These are phyloP conservation scores for Dioctria linearis DNA, from an alignment of 2,888 invertebrate species.

Conservation along the genomic window DNA sequence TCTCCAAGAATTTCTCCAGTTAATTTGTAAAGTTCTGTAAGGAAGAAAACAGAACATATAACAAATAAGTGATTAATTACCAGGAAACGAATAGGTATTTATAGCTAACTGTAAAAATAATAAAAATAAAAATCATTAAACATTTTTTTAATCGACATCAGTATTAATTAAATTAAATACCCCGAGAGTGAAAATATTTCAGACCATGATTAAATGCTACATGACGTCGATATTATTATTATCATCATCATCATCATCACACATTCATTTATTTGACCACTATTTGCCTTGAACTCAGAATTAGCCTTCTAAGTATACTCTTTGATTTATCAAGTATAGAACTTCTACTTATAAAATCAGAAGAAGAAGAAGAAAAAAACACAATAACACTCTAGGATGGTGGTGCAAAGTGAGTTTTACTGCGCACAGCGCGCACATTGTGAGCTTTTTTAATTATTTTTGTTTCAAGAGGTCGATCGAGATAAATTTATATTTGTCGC, in stretches of 20 bases:
- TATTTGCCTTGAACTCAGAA: conserved; percentile 13
- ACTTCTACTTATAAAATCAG: conserved; percentile 7
- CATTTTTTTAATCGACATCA: conserved; percentile 6
- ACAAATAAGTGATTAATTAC: background rate
- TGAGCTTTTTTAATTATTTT: no score
- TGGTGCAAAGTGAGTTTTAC: no score
- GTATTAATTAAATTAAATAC: conserved; percentile 13
- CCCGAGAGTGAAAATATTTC: background rate
- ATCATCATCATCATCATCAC: no score
- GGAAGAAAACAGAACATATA: background rate
- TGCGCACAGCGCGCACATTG: no score
- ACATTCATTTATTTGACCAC: no score
- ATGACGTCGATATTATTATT: no score
- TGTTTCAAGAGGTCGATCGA: no score
- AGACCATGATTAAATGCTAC: background rate
- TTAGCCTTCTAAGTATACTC: conserved; percentile 17
- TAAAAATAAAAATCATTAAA: conserved; percentile 20
- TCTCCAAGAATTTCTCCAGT: conserved; percentile 96
- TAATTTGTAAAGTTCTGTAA: conserved; percentile 91
- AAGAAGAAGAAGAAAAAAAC: background rate
- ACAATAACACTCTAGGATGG: no score
- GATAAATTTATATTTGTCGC: background rate
- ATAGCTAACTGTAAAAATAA: background rate
- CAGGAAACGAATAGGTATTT: no score
- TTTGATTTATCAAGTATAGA: background rate